Evolutionary conservation across 2,888 invertebrate species (phyloP), one percentile per base, ranked within the genome.

Genomic region (Drosophila rubida): DNA sequence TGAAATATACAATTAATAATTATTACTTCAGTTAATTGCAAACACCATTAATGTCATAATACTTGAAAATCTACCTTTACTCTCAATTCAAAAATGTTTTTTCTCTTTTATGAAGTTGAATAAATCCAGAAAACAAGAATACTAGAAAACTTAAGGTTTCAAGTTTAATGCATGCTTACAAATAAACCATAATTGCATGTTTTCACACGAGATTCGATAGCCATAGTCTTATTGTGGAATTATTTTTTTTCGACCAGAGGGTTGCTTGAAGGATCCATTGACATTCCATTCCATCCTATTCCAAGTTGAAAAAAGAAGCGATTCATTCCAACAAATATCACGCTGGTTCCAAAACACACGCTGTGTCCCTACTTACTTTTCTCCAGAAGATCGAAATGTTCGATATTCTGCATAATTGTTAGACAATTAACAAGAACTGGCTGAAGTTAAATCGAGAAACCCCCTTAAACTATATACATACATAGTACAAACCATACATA

Each of bases 141-240:
- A 13, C 9, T 16, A 16, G 5, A 13, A 16, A 62, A 49, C 32
- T 35, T 25, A 54, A 53, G 37, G 37, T 8, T 42, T 51, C 9
- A 27, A 25, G 22, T 42, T 27, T 30, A 37, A 48, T 44, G 65
- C 66, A 69, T 69, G 58, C 41, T 48, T 55, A 78, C 65, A 81
- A 89, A 78, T 75, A 87, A 87, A 87, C 88, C 87, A 83, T 89
- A 89, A 89, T 89, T 89, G 88, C 87, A 83, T 85, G 90, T 89
- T 90, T 89, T 90, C 89, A 88, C 89, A 89, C 89, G 89, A 89
- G 87, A 89, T 88, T 86, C 78, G 69, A 83, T 82, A 74, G 53
- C 58, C 46, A 25, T 19, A 44, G 32, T 14, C 59, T 37, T 37
- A 19, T 55, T 16, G 9, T 45, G 22, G 32, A 9, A 30, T 7